A percentile compares a stretch with the other conserved stretches of the same genome.
Conservation (phyloP, 2,888 invertebrate genomes). For the Temnothorax unifasciatus region DNA sequence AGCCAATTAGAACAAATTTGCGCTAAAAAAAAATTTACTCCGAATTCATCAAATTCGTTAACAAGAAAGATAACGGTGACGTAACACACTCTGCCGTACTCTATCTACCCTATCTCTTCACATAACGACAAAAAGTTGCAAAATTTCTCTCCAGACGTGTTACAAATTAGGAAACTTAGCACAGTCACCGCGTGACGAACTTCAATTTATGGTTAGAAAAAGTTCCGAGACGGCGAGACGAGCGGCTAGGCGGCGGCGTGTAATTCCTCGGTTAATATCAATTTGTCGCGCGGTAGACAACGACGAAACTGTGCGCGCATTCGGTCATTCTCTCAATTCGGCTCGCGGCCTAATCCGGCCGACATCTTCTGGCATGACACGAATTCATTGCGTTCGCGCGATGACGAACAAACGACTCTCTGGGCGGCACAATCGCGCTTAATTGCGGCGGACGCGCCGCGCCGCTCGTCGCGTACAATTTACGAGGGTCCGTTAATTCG, state of each 20-base stretch:
- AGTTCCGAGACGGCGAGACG: slow-evolving; percentile 44
- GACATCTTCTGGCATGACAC: slow-evolving; percentile 81
- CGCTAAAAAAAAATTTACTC: not conserved
- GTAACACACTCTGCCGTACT: not conserved
- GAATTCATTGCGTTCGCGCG: slow-evolving; percentile 78
- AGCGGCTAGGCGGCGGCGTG: slow-evolving; percentile 16
- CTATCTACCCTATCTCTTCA: not conserved
- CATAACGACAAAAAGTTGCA: not conserved
- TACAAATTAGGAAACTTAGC: slow-evolving; percentile 35
- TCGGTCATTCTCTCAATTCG: slow-evolving; percentile 80
- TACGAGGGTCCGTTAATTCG: slow-evolving; percentile 54
- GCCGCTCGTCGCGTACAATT: slow-evolving; percentile 50
- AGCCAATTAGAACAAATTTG: not conserved
- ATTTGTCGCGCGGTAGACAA: slow-evolving; percentile 57
- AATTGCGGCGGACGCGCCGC: slow-evolving; percentile 66
- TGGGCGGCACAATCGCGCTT: slow-evolving; percentile 73
- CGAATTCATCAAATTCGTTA: not conserved
- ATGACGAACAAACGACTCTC: slow-evolving; percentile 70
- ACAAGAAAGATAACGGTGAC: not conserved
- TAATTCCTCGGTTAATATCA: slow-evolving; percentile 70
- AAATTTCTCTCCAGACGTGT: not conserved
- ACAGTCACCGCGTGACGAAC: slow-evolving; percentile 23
- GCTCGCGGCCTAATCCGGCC: slow-evolving; percentile 77
- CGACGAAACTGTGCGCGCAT: slow-evolving; percentile 54
- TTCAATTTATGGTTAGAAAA: slow-evolving; percentile 50